These are phyloP conservation scores for Andrena trimmerana DNA, from an alignment of 2,888 invertebrate species.

Conservation along the genomic window DNA sequence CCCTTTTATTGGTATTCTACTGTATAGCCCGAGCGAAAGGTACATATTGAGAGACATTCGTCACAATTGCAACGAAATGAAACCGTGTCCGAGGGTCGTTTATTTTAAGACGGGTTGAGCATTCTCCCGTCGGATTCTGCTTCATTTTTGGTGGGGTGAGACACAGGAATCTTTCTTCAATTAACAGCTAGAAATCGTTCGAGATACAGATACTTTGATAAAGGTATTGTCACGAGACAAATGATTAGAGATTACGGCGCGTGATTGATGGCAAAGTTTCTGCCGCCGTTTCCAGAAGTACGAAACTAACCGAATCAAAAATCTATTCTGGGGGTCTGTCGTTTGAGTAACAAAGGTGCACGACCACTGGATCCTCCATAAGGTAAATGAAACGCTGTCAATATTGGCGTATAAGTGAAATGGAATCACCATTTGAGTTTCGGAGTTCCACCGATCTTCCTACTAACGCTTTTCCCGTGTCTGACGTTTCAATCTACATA, in stretches of 20 bases:
- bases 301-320: constrained; percentile 27
- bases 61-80: constrained; percentile 23
- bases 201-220: not conserved
- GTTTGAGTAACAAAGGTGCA: constrained; percentile 32
- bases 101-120: not conserved
- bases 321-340: constrained; percentile 22
- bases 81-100: constrained; percentile 6
- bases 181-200: constrained; percentile 1
- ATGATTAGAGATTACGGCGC: constrained; percentile 2
- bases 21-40: not conserved
- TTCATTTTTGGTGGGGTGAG: not conserved
- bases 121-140: not conserved
- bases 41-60: constrained; percentile 12
- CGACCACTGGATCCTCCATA: not conserved
- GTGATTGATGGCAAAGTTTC: constrained; percentile 23
- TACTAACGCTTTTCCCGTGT: not conserved
- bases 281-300: not conserved
- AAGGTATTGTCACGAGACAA: not conserved
- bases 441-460: not conserved
- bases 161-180: not conserved
- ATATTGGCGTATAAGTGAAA: constrained; percentile 47
- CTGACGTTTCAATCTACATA: constrained; percentile 19
- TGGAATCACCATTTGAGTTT: constrained; percentile 37
- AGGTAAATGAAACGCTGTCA: constrained; percentile 43
- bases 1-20: constrained; percentile 28